Evolutionary conservation across 1,140 invertebrate genomes (phyloP).

Genomic region (Drosophila orena): DNA sequence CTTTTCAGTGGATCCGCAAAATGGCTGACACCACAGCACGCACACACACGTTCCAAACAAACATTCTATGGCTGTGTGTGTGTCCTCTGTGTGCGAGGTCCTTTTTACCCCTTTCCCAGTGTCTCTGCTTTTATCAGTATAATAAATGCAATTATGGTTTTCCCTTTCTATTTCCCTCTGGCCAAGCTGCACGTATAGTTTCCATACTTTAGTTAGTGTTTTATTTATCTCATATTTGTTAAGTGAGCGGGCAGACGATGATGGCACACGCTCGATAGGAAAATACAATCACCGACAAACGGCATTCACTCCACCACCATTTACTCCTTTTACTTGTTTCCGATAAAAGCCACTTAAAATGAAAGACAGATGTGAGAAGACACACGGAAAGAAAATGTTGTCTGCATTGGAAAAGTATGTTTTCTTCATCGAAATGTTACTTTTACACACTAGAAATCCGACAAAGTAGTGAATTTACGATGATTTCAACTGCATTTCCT

Average conservation of each 20-base stretch:
- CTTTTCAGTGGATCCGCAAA: slow-evolving; percentile 57
- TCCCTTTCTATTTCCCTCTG: slow-evolving; percentile 43
- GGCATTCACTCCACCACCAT: slow-evolving; percentile 25
- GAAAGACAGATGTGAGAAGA: slow-evolving; percentile 5
- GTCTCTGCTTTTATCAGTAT: slow-evolving; percentile 80
- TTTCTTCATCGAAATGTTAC: background rate
- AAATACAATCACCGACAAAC: slow-evolving; percentile 65
- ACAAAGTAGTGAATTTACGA: background rate
- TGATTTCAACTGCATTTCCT: no score
- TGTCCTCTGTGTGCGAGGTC: background rate
- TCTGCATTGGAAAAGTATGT: background rate
- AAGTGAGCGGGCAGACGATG: slow-evolving; percentile 54
- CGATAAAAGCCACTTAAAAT: slow-evolving; percentile 69
- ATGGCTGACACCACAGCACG: slow-evolving; percentile 55
- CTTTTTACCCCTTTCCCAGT: slow-evolving; percentile 26
- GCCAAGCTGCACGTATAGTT: slow-evolving; percentile 12
- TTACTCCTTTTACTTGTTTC: slow-evolving; percentile 11
- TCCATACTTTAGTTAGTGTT: slow-evolving; percentile 27
- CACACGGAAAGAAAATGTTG: background rate
- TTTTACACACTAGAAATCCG: background rate
- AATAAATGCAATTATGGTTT: slow-evolving; percentile 84
- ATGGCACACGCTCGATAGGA: slow-evolving; percentile 62
- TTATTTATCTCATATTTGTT: slow-evolving; percentile 68
- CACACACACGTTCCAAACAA: background rate
- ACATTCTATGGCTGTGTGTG: slow-evolving; percentile 11